These are phyloP conservation scores for Meriones psammophilus DNA, from an alignment of 2,797 vertebrate genomes.

Conservation along the genomic window DNA sequence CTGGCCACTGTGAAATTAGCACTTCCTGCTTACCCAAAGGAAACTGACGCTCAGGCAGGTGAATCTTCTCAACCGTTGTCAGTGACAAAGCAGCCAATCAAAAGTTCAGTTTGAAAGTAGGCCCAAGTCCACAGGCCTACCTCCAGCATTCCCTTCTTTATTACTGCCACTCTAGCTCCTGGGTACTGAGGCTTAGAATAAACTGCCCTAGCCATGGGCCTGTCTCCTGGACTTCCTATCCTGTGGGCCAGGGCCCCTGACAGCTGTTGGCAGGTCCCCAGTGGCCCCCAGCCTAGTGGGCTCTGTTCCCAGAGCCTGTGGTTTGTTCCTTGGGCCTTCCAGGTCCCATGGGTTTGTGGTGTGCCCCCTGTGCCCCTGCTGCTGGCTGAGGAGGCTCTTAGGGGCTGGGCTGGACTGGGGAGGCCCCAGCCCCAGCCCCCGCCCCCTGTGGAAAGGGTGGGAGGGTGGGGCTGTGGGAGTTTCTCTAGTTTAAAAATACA, in stretches of 20 bases:
- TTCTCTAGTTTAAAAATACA: conserved; percentile 84
- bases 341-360: conserved; percentile 66
- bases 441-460: conserved; percentile 71
- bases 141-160: neutral
- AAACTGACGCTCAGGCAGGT: neutral
- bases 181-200: neutral
- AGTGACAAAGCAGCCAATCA: neutral
- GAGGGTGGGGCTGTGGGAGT: conserved; percentile 82
- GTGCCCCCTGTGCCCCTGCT: conserved; percentile 39
- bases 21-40: neutral
- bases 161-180: neutral
- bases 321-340: conserved; percentile 59
- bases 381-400: conserved; percentile 43
- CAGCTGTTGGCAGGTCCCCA: conserved; percentile 54
- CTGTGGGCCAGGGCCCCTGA: conserved; percentile 15
- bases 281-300: conserved; percentile 62
- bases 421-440: conserved; percentile 60
- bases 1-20: neutral
- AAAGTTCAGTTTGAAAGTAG: neutral
- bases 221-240: neutral
- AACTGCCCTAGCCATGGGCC: neutral
- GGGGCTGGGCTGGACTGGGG: conserved; percentile 59
- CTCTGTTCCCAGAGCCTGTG: conserved; percentile 73
- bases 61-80: neutral
- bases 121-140: neutral